phyloP scores from a whole-genome alignment of 2,797 vertebrate genomes.

The Aldrovandia affinis region DNA sequence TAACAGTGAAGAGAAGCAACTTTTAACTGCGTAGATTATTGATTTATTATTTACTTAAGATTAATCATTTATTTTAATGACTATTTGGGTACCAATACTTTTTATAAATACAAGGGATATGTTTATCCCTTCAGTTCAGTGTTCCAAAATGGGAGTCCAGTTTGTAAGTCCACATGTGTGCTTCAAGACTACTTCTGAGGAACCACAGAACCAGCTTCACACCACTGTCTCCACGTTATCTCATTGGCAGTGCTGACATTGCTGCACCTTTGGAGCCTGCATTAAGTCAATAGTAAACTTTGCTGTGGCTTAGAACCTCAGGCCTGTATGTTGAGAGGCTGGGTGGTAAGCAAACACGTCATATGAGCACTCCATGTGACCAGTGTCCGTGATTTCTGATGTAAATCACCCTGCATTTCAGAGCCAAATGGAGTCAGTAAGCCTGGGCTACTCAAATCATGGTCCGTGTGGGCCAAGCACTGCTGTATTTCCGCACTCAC shows the following conservation, averaged over 20 bases:
- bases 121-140: too few species aligned
- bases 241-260: neutral
- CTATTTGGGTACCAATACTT: too few species aligned
- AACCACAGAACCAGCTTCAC: neutral
- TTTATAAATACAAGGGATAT: too few species aligned
- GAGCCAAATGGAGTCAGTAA: neutral
- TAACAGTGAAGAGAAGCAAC: too few species aligned
- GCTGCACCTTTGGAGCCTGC: neutral
- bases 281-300: neutral
- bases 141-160: too few species aligned
- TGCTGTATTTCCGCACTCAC: too few species aligned
- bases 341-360: constrained; percentile 35
- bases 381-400: constrained; percentile 11
- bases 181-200: neutral
- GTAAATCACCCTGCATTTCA: constrained; percentile 4
- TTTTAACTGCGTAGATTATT: too few species aligned
- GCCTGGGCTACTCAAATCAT: too few species aligned
- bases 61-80: too few species aligned
- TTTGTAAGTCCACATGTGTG: too few species aligned
- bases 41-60: too few species aligned
- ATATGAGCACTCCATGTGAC: constrained; percentile 32
- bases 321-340: constrained; percentile 42
- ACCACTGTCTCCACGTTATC: neutral
- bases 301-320: constrained; percentile 20
- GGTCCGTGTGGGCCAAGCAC: too few species aligned